Evolutionary conservation across 2,113 vertebrate species (phyloP), one percentile per base, ranked within the genome.

Genomic region (Cyphomyrus plagiostoma): DNA sequence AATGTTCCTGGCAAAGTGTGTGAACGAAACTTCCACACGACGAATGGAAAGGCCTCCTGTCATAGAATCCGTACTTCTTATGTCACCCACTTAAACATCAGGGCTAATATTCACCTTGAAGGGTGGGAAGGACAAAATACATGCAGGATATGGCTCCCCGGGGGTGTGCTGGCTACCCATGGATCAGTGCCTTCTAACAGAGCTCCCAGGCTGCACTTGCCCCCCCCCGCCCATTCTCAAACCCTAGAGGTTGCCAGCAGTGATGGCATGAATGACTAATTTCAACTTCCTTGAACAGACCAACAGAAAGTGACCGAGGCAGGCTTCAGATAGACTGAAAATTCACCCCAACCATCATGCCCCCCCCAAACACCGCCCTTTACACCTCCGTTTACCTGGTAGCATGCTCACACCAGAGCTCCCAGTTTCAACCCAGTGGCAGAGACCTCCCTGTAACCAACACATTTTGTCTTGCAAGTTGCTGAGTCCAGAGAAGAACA

Each of bases 81-180:
- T 84, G 87, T 80, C 58, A 86, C 91, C 91, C 85, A 62, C 26
- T 88, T 58, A 80, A 52, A 13, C 90, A 92, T 91, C 90, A 42
- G 89, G 62, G 87, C 91, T 93, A 91, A 89, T 94, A 91, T 91
- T 91, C 83, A 89, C 77, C 89, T 49, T 5, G 19, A 70, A 66
- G 90, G 21, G 6, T 13, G 17, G 19, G 82, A 46, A 90, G 86
- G 66, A 87, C 70, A 89, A 53, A 88, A 74, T n/a, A n/a, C 23
- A 39, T 35, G n/a, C 74, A 39, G 74, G 30, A 77, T 77, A 35
- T 77, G 52, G 21, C 45, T 88, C 42, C 87, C 48, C 21, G 1
- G 19, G 53, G 53, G 52, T 23, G 77, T 70, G 46, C 50, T 58
- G 35, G 26, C 30, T 26, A 45, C 45, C 58, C 17, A 86, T 84